Evolutionary conservation across 2,888 invertebrate genomes (phyloP), one percentile per base, ranked within the genome.

Genomic region (Chymomyza caudatula): DNA sequence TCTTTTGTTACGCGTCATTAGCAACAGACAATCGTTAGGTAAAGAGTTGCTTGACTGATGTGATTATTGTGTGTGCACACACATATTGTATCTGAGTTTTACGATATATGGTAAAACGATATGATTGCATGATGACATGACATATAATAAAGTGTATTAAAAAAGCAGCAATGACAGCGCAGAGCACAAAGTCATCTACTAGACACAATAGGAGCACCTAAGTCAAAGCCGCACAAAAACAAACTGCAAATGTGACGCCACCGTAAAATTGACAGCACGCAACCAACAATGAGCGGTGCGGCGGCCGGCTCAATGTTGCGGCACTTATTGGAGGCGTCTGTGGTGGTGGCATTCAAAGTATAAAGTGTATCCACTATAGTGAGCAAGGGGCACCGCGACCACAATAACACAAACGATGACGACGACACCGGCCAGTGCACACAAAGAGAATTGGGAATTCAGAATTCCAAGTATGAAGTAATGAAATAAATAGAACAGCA

Each of bases 101-200:
- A 68, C 62, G 65, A 70, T 77, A 75, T 79, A 71, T 72, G 77
- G 83, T 82, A 80, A 80, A 82, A 71, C 75, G 75, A 79, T 79
- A 77, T 83, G 83, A 80, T 80, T 83, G 83, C 83, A 83, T 80
- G 79, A 79, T 79, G 83, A 79, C 79, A 79, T 79, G 83, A 74
- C 80, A 83, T 73, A 66, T 74, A 61, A 63, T 47, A 73, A 63
- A 60, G 60, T 62, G 63, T 23, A 67, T 61, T 58, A 51, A 67
- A 64, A 58, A 54, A 49, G 52, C 37, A 51, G 49, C 47, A 20
- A 15, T 6, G 60, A 44, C 11, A 37, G 19, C 47, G 5, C 47
- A 47, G 5, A 47, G 19, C n/a, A 44, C 37, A 54, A 59, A 62
- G 25, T 17, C 47, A 47, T 47, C 19, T 47, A 17, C 17, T 47